phyloP scores from a whole-genome alignment of 2,797 vertebrate genomes.

The Parotocinclus haroldoi region DNA sequence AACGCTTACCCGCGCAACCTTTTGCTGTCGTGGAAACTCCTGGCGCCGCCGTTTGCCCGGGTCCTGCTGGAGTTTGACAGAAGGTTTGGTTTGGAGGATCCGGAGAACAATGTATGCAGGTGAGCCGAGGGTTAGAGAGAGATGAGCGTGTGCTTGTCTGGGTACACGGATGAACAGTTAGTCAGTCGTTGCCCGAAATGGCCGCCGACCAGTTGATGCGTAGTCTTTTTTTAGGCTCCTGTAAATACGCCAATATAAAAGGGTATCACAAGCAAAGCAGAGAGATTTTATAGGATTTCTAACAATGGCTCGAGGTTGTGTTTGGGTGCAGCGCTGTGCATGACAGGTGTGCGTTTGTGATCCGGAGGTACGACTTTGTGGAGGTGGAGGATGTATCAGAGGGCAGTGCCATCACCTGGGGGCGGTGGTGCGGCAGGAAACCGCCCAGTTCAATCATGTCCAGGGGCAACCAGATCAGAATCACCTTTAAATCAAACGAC shows the following conservation, averaged over 20 bases:
- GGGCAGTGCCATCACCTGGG: slow-evolving; percentile 86
- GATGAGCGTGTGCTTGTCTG: too few relatives aligned
- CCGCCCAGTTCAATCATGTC: slow-evolving; percentile 85
- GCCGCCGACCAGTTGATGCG: too few relatives aligned
- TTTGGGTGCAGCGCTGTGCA: too few relatives aligned
- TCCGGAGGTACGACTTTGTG: slow-evolving; percentile 90
- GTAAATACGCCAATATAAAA: too few relatives aligned
- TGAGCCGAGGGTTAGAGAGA: too few relatives aligned
- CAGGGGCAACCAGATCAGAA: slow-evolving; percentile 84
- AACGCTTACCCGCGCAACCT: slow-evolving; percentile 91
- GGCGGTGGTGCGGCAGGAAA: slow-evolving; percentile 92
- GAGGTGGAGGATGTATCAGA: slow-evolving; percentile 90
- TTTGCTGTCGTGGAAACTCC: slow-evolving; percentile 87
- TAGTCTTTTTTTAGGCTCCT: too few relatives aligned
- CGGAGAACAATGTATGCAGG: slow-evolving; percentile 91
- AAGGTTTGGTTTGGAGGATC: slow-evolving; percentile 90
- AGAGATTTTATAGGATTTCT: too few relatives aligned
- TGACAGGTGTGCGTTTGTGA: neutral
- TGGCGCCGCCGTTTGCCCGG: slow-evolving; percentile 77
- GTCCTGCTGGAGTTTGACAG: slow-evolving; percentile 90
- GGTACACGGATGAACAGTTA: too few relatives aligned
- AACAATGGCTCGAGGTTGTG: too few relatives aligned
- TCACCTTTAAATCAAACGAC: slow-evolving; percentile 95
- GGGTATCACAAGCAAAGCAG: too few relatives aligned
- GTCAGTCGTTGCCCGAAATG: too few relatives aligned